A percentile compares a stretch with the other conserved stretches of the same genome.
phyloP scores from a whole-genome alignment of 2,888 invertebrate species.

The Polydrusus pterygomalis region DNA sequence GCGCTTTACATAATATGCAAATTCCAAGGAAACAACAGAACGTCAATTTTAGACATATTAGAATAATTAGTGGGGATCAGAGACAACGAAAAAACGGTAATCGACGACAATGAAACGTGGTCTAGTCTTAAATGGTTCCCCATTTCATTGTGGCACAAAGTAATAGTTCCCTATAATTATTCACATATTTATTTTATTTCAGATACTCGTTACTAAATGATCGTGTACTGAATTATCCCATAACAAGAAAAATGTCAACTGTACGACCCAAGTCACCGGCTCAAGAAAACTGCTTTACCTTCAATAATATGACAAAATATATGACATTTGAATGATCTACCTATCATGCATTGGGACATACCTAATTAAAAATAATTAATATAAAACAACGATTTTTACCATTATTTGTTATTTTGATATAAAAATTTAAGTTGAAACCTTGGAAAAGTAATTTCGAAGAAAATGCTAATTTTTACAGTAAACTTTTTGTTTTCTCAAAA shows the following conservation, averaged over 20 bases:
- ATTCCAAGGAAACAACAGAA: background rate
- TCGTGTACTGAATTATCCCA: background rate
- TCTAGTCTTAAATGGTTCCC: background rate
- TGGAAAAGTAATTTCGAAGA: conserved; percentile 16
- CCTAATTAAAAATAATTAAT: no score
- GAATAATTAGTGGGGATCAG: background rate
- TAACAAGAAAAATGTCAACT: no score
- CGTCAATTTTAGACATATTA: background rate
- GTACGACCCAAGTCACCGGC: no score
- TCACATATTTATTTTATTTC: background rate
- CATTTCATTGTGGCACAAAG: conserved; percentile 2
- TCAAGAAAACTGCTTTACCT: no score
- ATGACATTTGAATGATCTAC: no score
- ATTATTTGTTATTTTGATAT: background rate
- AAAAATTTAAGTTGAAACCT: conserved; percentile 15
- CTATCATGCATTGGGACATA: no score
- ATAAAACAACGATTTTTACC: no score
- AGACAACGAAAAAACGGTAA: background rate
- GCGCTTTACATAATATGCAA: no score
- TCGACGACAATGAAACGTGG: background rate
- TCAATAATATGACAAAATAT: no score
- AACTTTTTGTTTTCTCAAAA: conserved; percentile 12
- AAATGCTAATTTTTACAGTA: conserved; percentile 20
- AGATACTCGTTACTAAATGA: background rate
- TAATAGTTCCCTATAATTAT: background rate